Base-by-base conservation (phyloP, 2,113 vertebrate species). In the Pachypanchax playfairii region DNA sequence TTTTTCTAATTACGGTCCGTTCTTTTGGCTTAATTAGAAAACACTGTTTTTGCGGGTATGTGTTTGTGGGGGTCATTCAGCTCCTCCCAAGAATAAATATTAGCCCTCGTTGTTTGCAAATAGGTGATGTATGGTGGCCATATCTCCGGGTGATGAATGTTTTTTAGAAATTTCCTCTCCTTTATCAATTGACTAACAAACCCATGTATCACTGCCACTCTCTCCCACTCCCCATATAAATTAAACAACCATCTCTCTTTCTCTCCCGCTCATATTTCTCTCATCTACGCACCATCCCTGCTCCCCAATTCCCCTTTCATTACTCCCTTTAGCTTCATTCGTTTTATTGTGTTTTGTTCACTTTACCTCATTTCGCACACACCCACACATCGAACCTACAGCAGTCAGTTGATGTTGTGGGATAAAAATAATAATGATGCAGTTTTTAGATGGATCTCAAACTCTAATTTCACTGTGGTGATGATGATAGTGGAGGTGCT, bases 111-210 rank as follows among this genome's bases (percentile, higher is more conserved):
- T 90, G 91, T 93, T 93, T 93, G 92, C 91, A 93, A 94, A 94
- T 92, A 90, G 91, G 91, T 96, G 95, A 98, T 97, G 80, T 94
- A 98, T 97, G 93, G 92, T 89, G 92, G 91, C 92, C 93, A 91
- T 95, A 93, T 94, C 93, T 93, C 91, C 91, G 77, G 75, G 90
- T 95, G 93, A 95, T 95, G 93, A 96, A 95, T 95, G 94, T 92
- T 95, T 95, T 96, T 94, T 91, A 94, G 93, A 95, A 94, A 97
- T 96, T 94, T 96, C 94, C 94, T 97, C 93, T 92, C 93, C 94
- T 95, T 96, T 98, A 96, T 98, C 96, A 98, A 95, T 94, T 93
- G 94, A 93, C 94, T 93, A 94, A 94, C 92, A 95, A 92, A 93
- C 93, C 91, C 94, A 96, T 98, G 95, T 88, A 98, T 98, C 96